These are phyloP conservation scores for Dicyrtoma fusca DNA, from an alignment of 2,888 invertebrate species.

Conservation along the genomic window DNA sequence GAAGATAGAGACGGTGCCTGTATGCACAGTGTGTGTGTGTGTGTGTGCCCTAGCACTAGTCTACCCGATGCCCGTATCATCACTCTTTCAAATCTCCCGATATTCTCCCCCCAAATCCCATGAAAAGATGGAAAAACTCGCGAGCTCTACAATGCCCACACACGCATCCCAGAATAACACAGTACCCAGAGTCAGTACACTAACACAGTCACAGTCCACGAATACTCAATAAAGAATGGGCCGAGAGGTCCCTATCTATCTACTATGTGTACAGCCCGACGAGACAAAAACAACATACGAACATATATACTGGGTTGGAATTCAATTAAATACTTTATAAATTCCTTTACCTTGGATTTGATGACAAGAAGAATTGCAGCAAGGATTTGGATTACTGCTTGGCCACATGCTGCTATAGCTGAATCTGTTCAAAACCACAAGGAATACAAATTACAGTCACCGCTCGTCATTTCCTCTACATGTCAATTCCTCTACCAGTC, in stretches of 20 bases:
- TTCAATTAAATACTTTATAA: conserved; percentile 15
- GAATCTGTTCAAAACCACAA: conserved; percentile 10
- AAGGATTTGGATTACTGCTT: conserved; percentile 30
- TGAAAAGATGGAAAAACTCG: too few species aligned
- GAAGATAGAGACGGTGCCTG: too few species aligned
- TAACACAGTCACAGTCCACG: too few species aligned
- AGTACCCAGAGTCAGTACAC: neutral
- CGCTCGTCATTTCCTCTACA: neutral
- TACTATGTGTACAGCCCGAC: neutral
- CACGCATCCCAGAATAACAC: too few species aligned
- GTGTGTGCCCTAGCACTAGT: too few species aligned
- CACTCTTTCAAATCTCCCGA: too few species aligned
- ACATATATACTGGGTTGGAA: too few species aligned
- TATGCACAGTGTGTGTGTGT: too few species aligned
- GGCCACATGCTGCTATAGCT: conserved; percentile 30
- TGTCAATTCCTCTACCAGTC: neutral
- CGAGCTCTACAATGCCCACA: too few species aligned
- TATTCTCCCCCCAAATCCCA: too few species aligned
- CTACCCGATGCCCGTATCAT: too few species aligned
- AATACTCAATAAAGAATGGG: too few species aligned
- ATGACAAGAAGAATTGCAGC: conserved; percentile 30
- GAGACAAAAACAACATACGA: neutral
- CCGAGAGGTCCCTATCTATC: neutral
- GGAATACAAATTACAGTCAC: neutral
- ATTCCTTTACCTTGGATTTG: conserved; percentile 31